These are phyloP conservation scores for Xenopus petersii DNA, from an alignment of 2,797 vertebrate genomes.

Conservation along the genomic window DNA sequence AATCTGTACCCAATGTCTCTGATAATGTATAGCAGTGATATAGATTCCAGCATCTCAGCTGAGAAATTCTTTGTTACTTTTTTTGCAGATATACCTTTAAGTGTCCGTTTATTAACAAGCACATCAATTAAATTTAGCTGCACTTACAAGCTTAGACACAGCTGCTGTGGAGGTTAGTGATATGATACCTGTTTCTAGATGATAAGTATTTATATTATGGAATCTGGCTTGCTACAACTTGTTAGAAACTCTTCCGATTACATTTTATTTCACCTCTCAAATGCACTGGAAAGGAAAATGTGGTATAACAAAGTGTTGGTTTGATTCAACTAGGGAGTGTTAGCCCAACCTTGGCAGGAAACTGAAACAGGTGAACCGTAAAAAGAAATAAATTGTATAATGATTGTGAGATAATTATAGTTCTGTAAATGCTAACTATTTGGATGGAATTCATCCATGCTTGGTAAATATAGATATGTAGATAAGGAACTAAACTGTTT, in stretches of 20 bases:
- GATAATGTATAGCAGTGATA: slow-evolving; percentile 9
- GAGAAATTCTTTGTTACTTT: slow-evolving; percentile 31
- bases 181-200: slow-evolving; percentile 34
- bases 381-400: slow-evolving; percentile 24
- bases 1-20: too few relatives aligned
- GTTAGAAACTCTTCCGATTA: slow-evolving; percentile 27
- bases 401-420: slow-evolving; percentile 24
- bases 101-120: slow-evolving; percentile 24
- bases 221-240: slow-evolving; percentile 40
- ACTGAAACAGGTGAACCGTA: slow-evolving; percentile 21
- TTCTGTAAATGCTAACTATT: neutral
- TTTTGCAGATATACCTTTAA: slow-evolving; percentile 11
- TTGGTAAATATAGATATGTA: neutral
- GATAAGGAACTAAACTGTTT: neutral
- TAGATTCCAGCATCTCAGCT: slow-evolving; percentile 28
- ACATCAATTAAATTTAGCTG: slow-evolving; percentile 14
- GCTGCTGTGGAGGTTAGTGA: slow-evolving; percentile 24
- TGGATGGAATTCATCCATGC: slow-evolving; percentile 9
- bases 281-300: slow-evolving; percentile 5
- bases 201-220: slow-evolving; percentile 39
- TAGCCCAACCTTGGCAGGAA: slow-evolving; percentile 16
- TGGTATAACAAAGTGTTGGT: slow-evolving; percentile 17
- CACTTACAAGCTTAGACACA: slow-evolving; percentile 26
- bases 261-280: slow-evolving; percentile 16
- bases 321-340: slow-evolving; percentile 15